Base-by-base conservation (phyloP, 92 coral and sea anemone species). In the Porites divaricata region DNA sequence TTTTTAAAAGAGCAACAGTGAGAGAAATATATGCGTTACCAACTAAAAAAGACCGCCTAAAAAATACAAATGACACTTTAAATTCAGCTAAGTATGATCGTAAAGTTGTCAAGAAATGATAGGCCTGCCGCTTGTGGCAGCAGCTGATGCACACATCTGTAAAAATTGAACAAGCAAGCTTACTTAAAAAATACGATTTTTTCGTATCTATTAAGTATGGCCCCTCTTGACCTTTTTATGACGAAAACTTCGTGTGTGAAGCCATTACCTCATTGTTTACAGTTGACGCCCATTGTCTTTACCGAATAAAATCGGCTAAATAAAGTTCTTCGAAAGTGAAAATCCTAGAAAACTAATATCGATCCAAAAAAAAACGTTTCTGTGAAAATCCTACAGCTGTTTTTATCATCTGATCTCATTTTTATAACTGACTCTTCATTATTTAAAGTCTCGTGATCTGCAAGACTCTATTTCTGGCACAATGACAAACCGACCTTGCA, bases 141-240 rank as follows among this genome's bases (percentile, higher is more conserved):
- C 45, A 35, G 45, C 45, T 35, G 17, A 75, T 24, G 23, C 21
- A 22, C 82, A 49, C 72, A 75, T 16, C 79, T 75, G 79, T 52
- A 11, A 56, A 24, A 57, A 26, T 35, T 35, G 45, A 35, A 35
- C 45, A 54, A 15, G 23, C 62, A 21, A n/a, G 51, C 66, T 75
- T 35, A 75, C 79, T 53, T 56, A 75, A 24, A 75, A 24, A 57
- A 24, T 28, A 12, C 66, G 61, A 57, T 23, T 22, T 66, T 68
- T 41, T 41, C 2, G 2, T 28, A 15, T 58, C 61, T 35, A 35
- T 28, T 59, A 8, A 76, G 62, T 6, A 41, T 61, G 63, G 28
- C 35, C 19, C 48, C 16, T 35, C 25, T 61, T 76, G 69, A 61
- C 80, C 69, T 76, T 76, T 61, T 52, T 35, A 35, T 12, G 1